phyloP scores from a whole-genome alignment of 2,888 invertebrate genomes.

The Chrysolina haemoptera region DNA sequence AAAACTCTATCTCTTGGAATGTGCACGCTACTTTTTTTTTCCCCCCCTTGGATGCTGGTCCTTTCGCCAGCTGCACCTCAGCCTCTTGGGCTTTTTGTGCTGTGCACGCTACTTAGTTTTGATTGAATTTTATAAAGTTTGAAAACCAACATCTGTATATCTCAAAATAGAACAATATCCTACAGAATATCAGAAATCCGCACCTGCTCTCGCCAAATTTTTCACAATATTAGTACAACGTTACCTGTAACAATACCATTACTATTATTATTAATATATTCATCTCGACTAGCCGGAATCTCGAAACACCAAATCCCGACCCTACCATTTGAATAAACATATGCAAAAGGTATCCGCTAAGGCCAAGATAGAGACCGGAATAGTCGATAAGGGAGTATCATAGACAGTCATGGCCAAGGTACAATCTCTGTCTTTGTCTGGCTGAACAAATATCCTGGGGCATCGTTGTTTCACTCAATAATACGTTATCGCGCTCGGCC shows the following conservation, averaged over 20 bases:
- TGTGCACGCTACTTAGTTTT: too few species aligned
- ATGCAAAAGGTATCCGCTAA: conserved; percentile 54
- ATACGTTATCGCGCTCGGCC: conserved; percentile 69
- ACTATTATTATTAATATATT: conserved; percentile 17
- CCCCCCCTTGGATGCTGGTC: too few species aligned
- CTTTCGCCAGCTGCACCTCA: too few species aligned
- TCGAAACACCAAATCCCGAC: conserved; percentile 49
- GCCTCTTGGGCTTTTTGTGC: too few species aligned
- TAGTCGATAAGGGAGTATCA: conserved; percentile 50
- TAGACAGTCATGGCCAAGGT: conserved; percentile 35
- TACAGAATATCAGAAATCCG: not conserved
- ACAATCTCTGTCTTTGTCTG: conserved; percentile 41
- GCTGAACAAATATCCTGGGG: conserved; percentile 65
- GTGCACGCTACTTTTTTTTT: too few species aligned
- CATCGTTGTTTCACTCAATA: conserved; percentile 68
- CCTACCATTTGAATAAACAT: conserved; percentile 59
- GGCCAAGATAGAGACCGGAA: conserved; percentile 45
- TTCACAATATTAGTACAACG: not conserved
- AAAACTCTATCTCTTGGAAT: too few species aligned
- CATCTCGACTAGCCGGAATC: conserved; percentile 28
- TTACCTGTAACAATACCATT: conserved; percentile 7
- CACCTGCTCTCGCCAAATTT: not conserved
- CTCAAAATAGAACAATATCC: not conserved
- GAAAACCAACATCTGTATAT: too few species aligned
- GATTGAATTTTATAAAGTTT: too few species aligned